phyloP scores from a whole-genome alignment of 2,888 invertebrate genomes.

The Aromia moschata region DNA sequence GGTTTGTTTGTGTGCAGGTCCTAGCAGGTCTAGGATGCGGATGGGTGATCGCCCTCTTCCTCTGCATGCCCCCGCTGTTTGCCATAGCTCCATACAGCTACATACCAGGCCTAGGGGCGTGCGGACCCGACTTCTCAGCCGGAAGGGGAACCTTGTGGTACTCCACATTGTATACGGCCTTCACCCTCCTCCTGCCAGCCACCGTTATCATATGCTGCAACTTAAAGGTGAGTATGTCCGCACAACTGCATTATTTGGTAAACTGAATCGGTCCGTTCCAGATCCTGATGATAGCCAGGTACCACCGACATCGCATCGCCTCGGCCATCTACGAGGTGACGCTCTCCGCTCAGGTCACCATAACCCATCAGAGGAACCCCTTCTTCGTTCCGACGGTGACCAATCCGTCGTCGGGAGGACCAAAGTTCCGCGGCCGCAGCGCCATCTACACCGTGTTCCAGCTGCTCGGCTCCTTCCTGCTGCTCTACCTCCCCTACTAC shows the following conservation, averaged over 20 bases:
- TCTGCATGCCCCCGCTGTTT: constrained; percentile 73
- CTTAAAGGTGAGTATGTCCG: constrained; percentile 66
- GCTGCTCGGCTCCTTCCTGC: constrained; percentile 75
- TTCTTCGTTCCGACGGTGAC: constrained; percentile 77
- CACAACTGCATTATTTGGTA: background rate
- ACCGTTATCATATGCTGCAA: constrained; percentile 77
- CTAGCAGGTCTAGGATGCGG: constrained; percentile 73
- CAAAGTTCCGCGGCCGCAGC: constrained; percentile 66
- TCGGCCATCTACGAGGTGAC: constrained; percentile 88
- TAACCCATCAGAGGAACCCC: constrained; percentile 83
- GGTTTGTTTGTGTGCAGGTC: constrained; percentile 66
- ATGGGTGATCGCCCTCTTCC: constrained; percentile 72
- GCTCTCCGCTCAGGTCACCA: constrained; percentile 83
- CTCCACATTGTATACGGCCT: constrained; percentile 70
- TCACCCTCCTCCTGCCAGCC: constrained; percentile 75
- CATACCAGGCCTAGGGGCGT: constrained; percentile 69
- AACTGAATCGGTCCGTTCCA: constrained; percentile 43
- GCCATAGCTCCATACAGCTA: constrained; percentile 68
- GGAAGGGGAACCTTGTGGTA: constrained; percentile 71
- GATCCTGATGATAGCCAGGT: constrained; percentile 73
- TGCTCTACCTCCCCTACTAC: constrained; percentile 81
- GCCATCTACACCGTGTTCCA: constrained; percentile 77
- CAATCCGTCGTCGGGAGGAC: constrained; percentile 64
- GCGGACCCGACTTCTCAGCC: constrained; percentile 74
- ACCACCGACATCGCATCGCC: constrained; percentile 84